Evolutionary conservation across 1,140 invertebrate genomes (phyloP), one percentile per base, ranked within the genome.

Genomic region (Bombyx mandarina): DNA sequence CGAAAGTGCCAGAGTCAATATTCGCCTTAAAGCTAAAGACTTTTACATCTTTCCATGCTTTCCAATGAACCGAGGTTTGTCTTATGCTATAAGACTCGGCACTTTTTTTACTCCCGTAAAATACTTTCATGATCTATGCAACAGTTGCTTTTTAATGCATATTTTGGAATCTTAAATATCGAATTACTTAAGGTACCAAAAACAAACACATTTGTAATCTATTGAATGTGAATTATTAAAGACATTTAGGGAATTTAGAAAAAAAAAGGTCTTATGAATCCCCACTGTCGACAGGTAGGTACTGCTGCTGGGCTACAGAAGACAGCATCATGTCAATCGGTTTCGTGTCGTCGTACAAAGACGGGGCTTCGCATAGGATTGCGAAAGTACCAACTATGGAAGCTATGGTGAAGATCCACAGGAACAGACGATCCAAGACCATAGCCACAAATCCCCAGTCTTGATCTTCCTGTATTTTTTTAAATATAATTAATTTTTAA

Each of bases 401-500:
- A 2, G 96, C 94, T 61, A 97, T 95, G 52, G 93, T 92, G 88
- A 99, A 99, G 22, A 99, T 94, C 93, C 96, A 98, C 0, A 99
- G 91, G 79, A 99, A 98, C 1, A 99, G 89, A 22, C 98, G 91
- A 83, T 99, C 98, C 60, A 99, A 90, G 0, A 99, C 98, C 97
- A 99, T 99, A 12, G 98, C 98, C 5, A 99, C 97, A 82, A 99
- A 99, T 54, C 97, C 98, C 98, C 98, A 99, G 80, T 99, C 98
- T 90, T 97, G 95, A 88, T 98, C 96, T 82, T 97, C 95, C 96
- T 98, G 85, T 62, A 8, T 35, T 35, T 35, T 35, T 35, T 35
- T 35, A 1, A 35, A 35, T 35, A 35, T 0, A 35, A 35, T 35
- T 35, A 35, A 35, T 35, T 35, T 18, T 3, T 35, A 35, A 35